These are phyloP conservation scores for Cyclophora punctaria DNA, from an alignment of 2,888 invertebrate genomes.

Conservation along the genomic window DNA sequence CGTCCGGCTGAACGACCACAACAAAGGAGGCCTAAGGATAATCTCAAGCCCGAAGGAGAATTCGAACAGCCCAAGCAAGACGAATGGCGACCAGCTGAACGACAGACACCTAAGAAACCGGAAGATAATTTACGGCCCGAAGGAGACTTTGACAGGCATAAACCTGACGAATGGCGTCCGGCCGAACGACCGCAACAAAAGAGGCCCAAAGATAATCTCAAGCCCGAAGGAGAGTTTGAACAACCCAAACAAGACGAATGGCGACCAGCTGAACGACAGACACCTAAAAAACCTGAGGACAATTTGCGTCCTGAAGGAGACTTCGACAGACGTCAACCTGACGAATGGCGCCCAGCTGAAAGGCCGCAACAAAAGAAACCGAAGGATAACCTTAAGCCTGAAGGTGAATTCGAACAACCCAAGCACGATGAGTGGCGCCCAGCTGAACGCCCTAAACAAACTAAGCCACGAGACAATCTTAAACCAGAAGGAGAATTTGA, in stretches of 20 bases:
- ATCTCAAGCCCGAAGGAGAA: constrained; percentile 48
- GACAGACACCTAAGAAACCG: constrained; percentile 52
- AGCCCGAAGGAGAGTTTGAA: constrained; percentile 70
- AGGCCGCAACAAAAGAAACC: constrained; percentile 31
- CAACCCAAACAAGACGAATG: constrained; percentile 34
- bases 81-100: constrained; percentile 55
- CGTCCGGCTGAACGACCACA: constrained; percentile 46
- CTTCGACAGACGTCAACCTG: constrained; percentile 58
- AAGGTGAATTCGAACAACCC: constrained; percentile 63
- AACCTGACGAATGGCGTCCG: constrained; percentile 52
- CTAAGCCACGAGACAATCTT: constrained; percentile 66
- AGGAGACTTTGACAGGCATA: constrained; percentile 69
- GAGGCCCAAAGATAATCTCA: constrained; percentile 24
- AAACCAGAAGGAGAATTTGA: constrained; percentile 71
- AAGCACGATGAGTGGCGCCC: constrained; percentile 17
- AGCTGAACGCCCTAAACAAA: constrained; percentile 22
- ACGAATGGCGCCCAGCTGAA: constrained; percentile 30
- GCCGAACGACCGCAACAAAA: constrained; percentile 52
- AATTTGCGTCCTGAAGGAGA: constrained; percentile 36
- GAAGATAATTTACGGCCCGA: constrained; percentile 65
- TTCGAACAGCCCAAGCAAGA: constrained; percentile 29
- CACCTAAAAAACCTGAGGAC: constrained; percentile 20
- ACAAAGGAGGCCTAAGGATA: constrained; percentile 66
- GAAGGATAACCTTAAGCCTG: constrained; percentile 70
- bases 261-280: constrained; percentile 39